phyloP scores from a whole-genome alignment of 2,888 invertebrate genomes.

The Cinara cedri region DNA sequence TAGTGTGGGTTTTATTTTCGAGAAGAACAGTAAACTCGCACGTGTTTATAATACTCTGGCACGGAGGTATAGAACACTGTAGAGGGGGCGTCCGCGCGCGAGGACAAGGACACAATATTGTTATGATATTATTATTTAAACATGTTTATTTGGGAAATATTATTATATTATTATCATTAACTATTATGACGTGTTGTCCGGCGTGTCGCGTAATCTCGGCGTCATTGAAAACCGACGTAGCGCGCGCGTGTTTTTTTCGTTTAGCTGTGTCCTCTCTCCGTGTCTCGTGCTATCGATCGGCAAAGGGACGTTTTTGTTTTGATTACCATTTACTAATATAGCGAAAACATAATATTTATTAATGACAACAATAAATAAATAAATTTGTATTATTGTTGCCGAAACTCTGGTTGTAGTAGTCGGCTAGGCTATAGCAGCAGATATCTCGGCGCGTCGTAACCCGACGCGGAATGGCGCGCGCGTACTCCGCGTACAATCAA shows the following conservation, averaged over 20 bases:
- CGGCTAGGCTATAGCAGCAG: too few species aligned
- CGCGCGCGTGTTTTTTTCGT: background rate
- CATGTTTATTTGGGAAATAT: conserved; percentile 30
- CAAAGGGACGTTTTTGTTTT: conserved; percentile 43
- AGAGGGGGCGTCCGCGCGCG: background rate
- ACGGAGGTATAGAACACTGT: conserved; percentile 5
- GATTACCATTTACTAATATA: background rate
- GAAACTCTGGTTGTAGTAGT: conserved; percentile 10
- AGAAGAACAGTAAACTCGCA: conserved; percentile 20
- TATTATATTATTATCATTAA: conserved; percentile 7
- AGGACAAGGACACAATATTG: conserved; percentile 40
- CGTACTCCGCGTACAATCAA: background rate
- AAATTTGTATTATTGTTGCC: conserved; percentile 32
- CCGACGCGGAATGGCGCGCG: background rate
- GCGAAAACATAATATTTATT: background rate
- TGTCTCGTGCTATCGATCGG: background rate
- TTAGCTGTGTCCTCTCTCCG: too few species aligned
- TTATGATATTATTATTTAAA: conserved; percentile 3
- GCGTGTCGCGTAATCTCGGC: conserved; percentile 13
- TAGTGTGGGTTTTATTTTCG: conserved; percentile 2
- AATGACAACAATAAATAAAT: background rate
- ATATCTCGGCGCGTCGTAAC: conserved; percentile 23
- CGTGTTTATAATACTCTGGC: conserved; percentile 46
- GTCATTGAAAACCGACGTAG: background rate
- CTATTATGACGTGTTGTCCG: background rate